Conservation (phyloP, 2,888 invertebrate species). For the Rotaria socialis region DNA sequence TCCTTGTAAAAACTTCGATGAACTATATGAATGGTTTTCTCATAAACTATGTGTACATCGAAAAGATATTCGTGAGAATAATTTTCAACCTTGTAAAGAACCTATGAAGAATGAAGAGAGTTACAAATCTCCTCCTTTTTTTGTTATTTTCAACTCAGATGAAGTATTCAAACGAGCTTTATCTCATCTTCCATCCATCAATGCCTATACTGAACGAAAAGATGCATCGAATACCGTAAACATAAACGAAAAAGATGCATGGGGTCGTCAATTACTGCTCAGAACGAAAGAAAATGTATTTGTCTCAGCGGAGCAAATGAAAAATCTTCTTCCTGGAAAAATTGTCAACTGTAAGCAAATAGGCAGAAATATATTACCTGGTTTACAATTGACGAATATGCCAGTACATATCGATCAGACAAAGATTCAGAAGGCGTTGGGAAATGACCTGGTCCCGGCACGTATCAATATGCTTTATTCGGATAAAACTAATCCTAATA, state of each 20-base stretch:
- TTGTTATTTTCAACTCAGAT: not conserved
- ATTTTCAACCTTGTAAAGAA: not conserved
- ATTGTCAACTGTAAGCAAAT: not conserved
- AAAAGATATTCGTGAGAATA: not conserved
- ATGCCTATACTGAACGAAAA: not conserved
- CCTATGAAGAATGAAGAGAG: no score
- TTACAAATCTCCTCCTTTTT: not conserved
- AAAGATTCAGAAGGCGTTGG: not conserved
- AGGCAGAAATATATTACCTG: not conserved
- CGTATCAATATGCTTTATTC: not conserved
- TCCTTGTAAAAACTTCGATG: not conserved
- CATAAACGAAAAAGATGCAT: not conserved
- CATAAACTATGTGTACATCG: not conserved
- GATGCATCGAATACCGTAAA: not conserved
- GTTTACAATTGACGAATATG: not conserved
- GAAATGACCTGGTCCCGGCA: not conserved
- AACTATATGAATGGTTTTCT: not conserved
- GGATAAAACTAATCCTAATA: not conserved
- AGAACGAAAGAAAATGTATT: not conserved
- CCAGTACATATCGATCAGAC: not conserved
- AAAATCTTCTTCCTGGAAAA: not conserved
- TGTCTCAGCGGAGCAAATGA: not conserved
- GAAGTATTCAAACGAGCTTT: not conserved
- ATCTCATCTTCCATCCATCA: not conserved
- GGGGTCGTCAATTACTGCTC: not conserved